A percentile compares a stretch with the other conserved stretches of the same genome.
These are phyloP conservation scores for Coenonympha arcania DNA, from an alignment of 2,888 invertebrate species.

Conservation along the genomic window DNA sequence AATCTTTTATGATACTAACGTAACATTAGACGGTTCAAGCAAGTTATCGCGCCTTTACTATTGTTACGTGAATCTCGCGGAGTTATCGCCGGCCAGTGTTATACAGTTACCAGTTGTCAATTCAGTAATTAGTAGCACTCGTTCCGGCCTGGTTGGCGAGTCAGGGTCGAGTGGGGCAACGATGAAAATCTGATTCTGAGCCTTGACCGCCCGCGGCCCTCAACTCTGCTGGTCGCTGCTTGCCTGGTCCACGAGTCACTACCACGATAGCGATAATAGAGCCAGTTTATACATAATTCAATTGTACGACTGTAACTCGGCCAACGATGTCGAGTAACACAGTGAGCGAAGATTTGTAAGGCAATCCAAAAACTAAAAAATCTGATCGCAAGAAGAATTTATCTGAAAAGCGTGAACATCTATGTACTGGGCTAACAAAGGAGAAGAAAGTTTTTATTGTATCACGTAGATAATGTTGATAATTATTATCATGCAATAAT, in stretches of 20 bases:
- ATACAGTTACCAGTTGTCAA: slow-evolving; percentile 29
- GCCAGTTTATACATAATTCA: background rate
- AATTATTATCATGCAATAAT: too few relatives aligned
- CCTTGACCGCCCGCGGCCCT: slow-evolving; percentile 63
- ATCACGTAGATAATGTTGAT: too few relatives aligned
- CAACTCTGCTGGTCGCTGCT: slow-evolving; percentile 38
- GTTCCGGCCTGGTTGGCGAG: slow-evolving; percentile 70
- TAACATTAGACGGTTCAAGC: background rate
- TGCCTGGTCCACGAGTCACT: background rate
- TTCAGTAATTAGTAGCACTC: slow-evolving; percentile 58
- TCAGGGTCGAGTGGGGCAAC: slow-evolving; percentile 69
- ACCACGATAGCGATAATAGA: background rate
- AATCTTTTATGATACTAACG: background rate
- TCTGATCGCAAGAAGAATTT: too few relatives aligned
- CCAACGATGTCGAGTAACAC: too few relatives aligned
- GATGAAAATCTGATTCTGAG: slow-evolving; percentile 60
- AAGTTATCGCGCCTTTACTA: background rate
- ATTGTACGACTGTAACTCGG: background rate
- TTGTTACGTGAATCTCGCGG: slow-evolving; percentile 7
- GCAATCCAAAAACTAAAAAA: too few relatives aligned
- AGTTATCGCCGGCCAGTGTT: slow-evolving; percentile 3
- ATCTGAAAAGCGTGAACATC: too few relatives aligned
- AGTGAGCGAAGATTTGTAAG: too few relatives aligned
- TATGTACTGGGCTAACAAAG: too few relatives aligned
- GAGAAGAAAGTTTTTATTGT: too few relatives aligned